A percentile compares a stretch with the other conserved stretches of the same genome.
Conservation (phyloP, 2,888 invertebrate genomes). For the Podotricha telesiphe region DNA sequence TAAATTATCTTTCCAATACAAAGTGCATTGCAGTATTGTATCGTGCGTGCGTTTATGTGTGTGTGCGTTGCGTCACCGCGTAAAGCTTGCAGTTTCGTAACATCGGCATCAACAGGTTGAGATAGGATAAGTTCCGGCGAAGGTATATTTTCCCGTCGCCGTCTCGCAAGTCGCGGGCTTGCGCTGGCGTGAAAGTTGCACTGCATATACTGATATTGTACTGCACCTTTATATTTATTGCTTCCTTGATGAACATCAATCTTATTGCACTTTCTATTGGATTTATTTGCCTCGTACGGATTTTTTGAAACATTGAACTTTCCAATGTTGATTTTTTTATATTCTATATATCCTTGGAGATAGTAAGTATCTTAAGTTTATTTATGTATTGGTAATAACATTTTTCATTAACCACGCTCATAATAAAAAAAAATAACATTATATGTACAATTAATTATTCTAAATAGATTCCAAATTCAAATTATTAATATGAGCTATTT, state of each 20-base stretch:
- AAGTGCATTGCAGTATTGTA: background rate
- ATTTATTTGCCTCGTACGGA: background rate
- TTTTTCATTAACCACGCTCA: too few species aligned
- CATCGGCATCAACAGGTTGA: slow-evolving; percentile 15
- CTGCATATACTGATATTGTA: slow-evolving; percentile 23
- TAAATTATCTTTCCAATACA: too few species aligned
- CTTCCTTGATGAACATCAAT: slow-evolving; percentile 12
- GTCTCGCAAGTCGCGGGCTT: background rate
- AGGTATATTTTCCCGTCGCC: background rate
- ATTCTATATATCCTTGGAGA: background rate
- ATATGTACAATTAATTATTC: too few species aligned
- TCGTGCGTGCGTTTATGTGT: background rate
- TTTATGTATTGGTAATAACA: too few species aligned
- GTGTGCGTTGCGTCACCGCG: slow-evolving; percentile 13
- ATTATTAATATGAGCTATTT: background rate
- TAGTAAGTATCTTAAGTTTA: background rate
- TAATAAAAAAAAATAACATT: too few species aligned
- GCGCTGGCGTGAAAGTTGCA: slow-evolving; percentile 7
- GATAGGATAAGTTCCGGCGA: background rate
- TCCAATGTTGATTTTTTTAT: background rate
- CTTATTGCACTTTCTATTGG: slow-evolving; percentile 5
- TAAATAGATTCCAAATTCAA: too few species aligned
- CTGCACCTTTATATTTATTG: slow-evolving; percentile 14
- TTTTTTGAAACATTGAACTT: background rate
- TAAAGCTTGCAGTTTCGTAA: slow-evolving; percentile 24